Evolutionary conservation across 2,888 invertebrate genomes (phyloP), one percentile per base, ranked within the genome.

Genomic region (Stenolophus ochropezus): DNA sequence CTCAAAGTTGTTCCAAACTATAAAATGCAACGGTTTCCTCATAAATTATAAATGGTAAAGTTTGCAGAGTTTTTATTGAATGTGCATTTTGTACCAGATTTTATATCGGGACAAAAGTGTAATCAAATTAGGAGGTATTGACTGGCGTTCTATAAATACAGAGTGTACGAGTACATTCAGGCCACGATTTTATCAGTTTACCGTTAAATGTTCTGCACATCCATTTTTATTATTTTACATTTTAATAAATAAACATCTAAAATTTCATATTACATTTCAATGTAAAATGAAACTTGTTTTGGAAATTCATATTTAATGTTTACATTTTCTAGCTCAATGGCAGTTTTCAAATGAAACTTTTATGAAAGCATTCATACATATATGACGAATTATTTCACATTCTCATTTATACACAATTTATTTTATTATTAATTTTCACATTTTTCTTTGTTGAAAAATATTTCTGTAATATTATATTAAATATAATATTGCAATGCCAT

Each of bases 101-200:
- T 61, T 61, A 77, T 77, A 77, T 77, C 77, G 47, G 42, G 47
- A 61, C 23, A 77, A 33, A 58, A 61, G 61, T 27, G 56, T 77
- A 77, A 77, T 77, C 58, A 61, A 77, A 77, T 77, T 77, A 77
- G 61, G 47, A 61, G 25, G 77, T 77, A 77, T 77, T 61, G 77
- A 77, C 77, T 77, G 23, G 27, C 21, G 47, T 42, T 27, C 77
- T 77, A 77, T 77, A 77, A 77, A 61, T 77, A 77, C 61, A 77
- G 33, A 69, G 33, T n/a, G n/a, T n/a, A n/a, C n/a, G 20, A 33
- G 33, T 69, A 69, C 18, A 20, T 69, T 69, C 33, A 69, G 65
- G 33, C 14, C 65, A 61, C 61, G 65, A 69, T 33, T 69, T 69
- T 69, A 33, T 69, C 33, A 69, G 65, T 33, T 33, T 42, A 16